Conservation (phyloP, 2,797 vertebrate species). For the Urosaurus nigricauda region DNA sequence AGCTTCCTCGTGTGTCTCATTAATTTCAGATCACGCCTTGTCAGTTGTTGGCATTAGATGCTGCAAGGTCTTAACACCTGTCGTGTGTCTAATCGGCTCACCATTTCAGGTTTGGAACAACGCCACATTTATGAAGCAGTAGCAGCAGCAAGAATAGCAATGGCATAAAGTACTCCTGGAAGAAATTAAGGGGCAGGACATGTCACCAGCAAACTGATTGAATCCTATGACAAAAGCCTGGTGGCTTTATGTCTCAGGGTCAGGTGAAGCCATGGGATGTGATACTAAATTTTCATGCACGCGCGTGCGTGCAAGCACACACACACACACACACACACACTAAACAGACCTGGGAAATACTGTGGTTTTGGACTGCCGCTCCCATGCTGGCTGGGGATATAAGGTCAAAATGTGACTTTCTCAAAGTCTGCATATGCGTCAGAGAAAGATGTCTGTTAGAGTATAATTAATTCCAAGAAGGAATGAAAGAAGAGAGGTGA, state of each 20-base stretch:
- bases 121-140: not conserved
- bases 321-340: not conserved
- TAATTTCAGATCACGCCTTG: slow-evolving; percentile 26
- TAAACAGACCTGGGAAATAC: not conserved
- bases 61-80: slow-evolving; percentile 37
- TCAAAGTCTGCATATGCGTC: no score
- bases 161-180: not conserved
- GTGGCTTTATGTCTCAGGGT: not conserved
- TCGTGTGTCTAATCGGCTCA: slow-evolving; percentile 21
- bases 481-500: not conserved
- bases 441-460: no score
- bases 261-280: not conserved
- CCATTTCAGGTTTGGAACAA: slow-evolving; percentile 21
- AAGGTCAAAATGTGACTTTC: not conserved
- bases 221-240: not conserved
- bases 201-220: not conserved
- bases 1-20: slow-evolving; percentile 16
- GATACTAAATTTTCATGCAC: no score
- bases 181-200: not conserved
- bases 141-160: no score
- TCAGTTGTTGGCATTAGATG: slow-evolving; percentile 7
- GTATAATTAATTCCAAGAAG: not conserved
- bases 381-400: not conserved
- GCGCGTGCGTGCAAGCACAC: not conserved
- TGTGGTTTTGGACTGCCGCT: no score